These are phyloP conservation scores for Carduelis carduelis DNA, from an alignment of 2,797 vertebrate species.

Conservation along the genomic window DNA sequence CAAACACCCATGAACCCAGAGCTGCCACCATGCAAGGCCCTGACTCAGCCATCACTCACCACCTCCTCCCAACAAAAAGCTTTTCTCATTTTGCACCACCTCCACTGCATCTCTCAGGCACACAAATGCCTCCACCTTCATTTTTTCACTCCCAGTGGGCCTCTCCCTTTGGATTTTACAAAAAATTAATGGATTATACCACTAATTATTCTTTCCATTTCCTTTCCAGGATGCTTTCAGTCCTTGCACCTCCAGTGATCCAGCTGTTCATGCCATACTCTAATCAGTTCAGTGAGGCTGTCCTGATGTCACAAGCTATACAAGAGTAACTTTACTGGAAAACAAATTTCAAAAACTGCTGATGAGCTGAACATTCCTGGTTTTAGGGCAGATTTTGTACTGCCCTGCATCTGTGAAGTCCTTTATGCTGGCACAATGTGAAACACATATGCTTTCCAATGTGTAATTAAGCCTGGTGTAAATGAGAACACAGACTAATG, in stretches of 20 bases:
- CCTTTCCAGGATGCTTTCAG: background rate
- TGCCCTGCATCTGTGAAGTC: background rate
- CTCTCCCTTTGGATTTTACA: background rate
- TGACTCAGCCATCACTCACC: background rate
- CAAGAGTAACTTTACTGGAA: background rate
- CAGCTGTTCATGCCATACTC: background rate
- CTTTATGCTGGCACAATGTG: background rate
- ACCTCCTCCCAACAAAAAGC: background rate
- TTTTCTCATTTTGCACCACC: background rate
- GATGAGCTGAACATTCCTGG: background rate
- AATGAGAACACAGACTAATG: background rate
- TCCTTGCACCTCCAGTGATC: background rate
- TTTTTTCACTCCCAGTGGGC: background rate
- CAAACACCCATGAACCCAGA: background rate
- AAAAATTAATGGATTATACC: background rate
- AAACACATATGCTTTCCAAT: background rate
- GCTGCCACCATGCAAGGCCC: background rate
- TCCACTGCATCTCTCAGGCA: background rate
- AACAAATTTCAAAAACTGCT: background rate
- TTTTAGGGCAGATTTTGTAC: background rate
- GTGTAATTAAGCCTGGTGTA: background rate
- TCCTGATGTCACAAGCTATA: background rate
- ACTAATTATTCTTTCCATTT: background rate
- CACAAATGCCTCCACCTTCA: background rate
- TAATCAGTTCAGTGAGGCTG: background rate